Evolutionary conservation across 2,797 vertebrate species (phyloP), one percentile per base, ranked within the genome.

Genomic region (Kryptolebias ocellatus): DNA sequence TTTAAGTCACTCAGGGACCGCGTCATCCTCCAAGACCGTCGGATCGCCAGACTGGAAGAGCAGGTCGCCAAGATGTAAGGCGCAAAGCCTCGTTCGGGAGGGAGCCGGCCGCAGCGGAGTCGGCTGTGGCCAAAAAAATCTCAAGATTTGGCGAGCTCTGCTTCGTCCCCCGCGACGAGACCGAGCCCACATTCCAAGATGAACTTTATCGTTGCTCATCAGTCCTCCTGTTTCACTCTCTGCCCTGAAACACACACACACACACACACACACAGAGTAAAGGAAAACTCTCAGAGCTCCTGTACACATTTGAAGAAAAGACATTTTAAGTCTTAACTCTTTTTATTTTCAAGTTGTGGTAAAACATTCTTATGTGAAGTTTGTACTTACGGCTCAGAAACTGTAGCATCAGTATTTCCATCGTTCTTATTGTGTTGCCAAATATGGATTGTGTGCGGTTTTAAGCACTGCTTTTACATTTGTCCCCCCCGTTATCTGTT

Each of bases 21-120:
- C 1, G 96, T 99, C 91, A 95, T 94, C 92, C 95, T 91, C 81
- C 98, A 99, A 84, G 96, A 97, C 9, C 96, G 96, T 74, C 95
- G 98, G 64, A 98, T 99, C 78, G 91, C 96, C 94, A 98, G 95
- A 95, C 92, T 99, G 89, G 98, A 99, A 90, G 95, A 98, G 79
- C 95, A 97, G 92, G 92, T 99, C 73, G 93, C 96, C 61, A 99
- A 97, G 94, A 95, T 96, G 92, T 98, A 92, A 95, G 81, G 74
- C 15, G 20, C 61, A 37, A 34, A 46, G 34, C 47, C 34, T 17
- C 47, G 24, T 63, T 64, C 70, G 24, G 81, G 89, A 71, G 53
- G 70, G 67, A 72, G 74, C 63, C 60, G 3, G 76, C 53, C 14
- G 74, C 87, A 83, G 9, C 71, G 72, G 65, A 74, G 85, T 90